These are phyloP conservation scores for Columba guinea DNA, from an alignment of 2,797 vertebrate genomes.

Conservation along the genomic window DNA sequence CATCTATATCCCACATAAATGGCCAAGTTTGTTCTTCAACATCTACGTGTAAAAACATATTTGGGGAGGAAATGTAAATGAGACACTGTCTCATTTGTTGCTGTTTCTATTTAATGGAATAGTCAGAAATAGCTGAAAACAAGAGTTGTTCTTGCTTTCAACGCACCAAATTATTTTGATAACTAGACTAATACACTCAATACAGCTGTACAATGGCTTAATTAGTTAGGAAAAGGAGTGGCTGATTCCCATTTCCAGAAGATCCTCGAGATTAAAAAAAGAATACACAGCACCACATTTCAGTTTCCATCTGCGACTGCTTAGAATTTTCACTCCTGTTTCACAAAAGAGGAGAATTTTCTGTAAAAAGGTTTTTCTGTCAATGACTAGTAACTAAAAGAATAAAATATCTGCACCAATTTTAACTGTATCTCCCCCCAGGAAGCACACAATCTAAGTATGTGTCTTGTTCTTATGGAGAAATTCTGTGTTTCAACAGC, in stretches of 20 bases:
- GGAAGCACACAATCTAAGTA: constrained; percentile 8
- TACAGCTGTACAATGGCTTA: constrained; percentile 12
- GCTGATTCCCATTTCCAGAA: constrained; percentile 35
- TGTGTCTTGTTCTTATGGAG: neutral
- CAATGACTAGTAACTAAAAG: neutral
- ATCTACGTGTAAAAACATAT: neutral
- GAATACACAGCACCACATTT: neutral
- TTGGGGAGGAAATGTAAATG: neutral
- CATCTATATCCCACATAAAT: neutral
- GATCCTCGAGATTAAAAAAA: constrained; percentile 13
- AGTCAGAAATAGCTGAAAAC: neutral
- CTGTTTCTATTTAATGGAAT: neutral
- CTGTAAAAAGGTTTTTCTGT: constrained; percentile 26
- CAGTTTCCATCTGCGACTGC: neutral
- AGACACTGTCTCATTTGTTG: neutral
- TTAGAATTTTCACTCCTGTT: neutral
- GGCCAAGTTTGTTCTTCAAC: neutral
- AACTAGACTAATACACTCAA: neutral
- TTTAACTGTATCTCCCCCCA: constrained; percentile 5
- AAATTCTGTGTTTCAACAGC: constrained; percentile 5
- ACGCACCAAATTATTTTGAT: neutral
- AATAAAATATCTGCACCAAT: constrained; percentile 37
- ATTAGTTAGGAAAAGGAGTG: constrained; percentile 54
- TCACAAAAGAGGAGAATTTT: constrained; percentile 14
- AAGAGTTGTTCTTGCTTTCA: neutral